Base-by-base conservation (phyloP, 2,888 invertebrate genomes). In the Thecophora atra region DNA sequence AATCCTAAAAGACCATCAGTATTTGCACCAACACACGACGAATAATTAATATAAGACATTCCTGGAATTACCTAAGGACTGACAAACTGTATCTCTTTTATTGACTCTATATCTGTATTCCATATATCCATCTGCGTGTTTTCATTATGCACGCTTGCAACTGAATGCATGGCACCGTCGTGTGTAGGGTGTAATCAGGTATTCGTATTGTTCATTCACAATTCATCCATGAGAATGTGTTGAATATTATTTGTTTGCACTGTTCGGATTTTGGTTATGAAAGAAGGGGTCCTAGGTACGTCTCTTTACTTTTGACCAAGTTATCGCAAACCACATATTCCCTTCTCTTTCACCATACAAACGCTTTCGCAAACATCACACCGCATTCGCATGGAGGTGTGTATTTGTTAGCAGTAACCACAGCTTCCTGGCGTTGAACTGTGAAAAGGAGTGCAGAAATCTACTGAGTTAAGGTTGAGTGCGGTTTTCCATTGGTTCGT, bases 221-320 rank as follows among this genome's bases (percentile, higher is more conserved):
- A 56, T 56, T 54, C 67, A 67, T 67, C 42, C 56, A 6, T 26
- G 54, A 67, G 37, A 56, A 26, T 37, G 67, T 42, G 56, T 42
- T 37, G 56, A 54, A 56, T 67, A 37, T 56, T 21, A 21, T 56
- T 56, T 24, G 7, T 19, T 28, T 1, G 24, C 26, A 6, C 3
- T 58, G 21, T 8, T 58, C 11, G 28, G 11, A 11, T 28, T 67
- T 54, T n/a, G 37, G 54, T 54, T 54, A 30, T 54, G 56, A 28
- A 70, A 51, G 37, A 19, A 30, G 37, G 62, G 62, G 70, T 37
- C 7, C 51, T 70, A 70, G 70, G 60, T 62, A 62, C 70, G 70
- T 51, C 28, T 51, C 62, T 70, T 60, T 70, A 62, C 44, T 70
- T 56, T 70, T 62, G 70, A 70, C 70, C 70, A 51, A 70, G 70